These are phyloP conservation scores for Hycleus phaleratus DNA, from an alignment of 1,140 invertebrate species.

Conservation along the genomic window DNA sequence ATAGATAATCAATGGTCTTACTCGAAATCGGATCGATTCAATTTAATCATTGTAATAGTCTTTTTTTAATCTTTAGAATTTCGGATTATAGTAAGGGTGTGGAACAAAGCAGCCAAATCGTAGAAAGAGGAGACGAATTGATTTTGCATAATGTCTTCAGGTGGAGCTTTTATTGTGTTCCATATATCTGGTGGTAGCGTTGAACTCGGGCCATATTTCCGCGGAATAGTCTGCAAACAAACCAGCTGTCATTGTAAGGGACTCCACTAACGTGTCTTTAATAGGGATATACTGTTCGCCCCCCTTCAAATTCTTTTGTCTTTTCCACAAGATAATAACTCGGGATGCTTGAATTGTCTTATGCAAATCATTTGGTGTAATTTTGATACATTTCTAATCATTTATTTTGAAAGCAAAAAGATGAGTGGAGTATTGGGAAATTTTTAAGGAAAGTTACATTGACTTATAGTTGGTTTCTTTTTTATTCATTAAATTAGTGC, in stretches of 20 bases:
- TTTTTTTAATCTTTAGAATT: too few relatives aligned
- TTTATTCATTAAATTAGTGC: background rate
- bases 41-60: background rate
- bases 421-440: too few relatives aligned
- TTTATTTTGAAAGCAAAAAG: too few relatives aligned
- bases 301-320: too few relatives aligned
- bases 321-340: too few relatives aligned
- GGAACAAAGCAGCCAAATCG: constrained; percentile 20
- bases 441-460: too few relatives aligned
- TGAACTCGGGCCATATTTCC: constrained; percentile 22
- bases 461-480: too few relatives aligned
- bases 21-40: too few relatives aligned
- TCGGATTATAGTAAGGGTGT: constrained; percentile 16
- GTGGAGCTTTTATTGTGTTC: constrained; percentile 39
- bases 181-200: constrained; percentile 36
- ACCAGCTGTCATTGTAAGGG: constrained; percentile 31
- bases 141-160: constrained; percentile 43
- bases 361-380: too few relatives aligned
- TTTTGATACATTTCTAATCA: too few relatives aligned
- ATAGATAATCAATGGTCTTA: too few relatives aligned
- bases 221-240: constrained; percentile 32
- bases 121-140: constrained; percentile 38
- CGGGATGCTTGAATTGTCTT: too few relatives aligned
- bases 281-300: constrained; percentile 26
- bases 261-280: constrained; percentile 30